Evolutionary conservation across 1,140 invertebrate species (phyloP).

Genomic region (Geopemphigus sp.): DNA sequence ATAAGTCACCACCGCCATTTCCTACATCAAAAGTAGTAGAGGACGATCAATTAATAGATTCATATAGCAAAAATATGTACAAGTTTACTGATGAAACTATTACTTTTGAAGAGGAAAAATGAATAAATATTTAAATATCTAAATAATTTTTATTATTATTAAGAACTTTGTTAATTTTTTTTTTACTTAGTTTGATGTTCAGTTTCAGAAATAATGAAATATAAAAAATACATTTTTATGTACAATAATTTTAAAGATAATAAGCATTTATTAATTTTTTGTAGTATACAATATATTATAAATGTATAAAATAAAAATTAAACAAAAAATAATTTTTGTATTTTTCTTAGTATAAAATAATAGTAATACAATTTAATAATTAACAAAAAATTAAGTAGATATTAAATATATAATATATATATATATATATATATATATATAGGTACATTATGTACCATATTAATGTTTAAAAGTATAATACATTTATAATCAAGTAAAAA

Average conservation of each 20-base stretch:
- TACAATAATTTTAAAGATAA: too few relatives aligned
- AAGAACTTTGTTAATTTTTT: neutral
- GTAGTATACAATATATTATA: too few relatives aligned
- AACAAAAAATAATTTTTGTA: neutral
- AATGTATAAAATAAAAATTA: neutral
- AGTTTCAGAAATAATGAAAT: too few relatives aligned
- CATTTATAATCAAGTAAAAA: neutral
- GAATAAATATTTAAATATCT: neutral
- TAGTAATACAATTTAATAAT: neutral
- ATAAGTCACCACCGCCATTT: conserved; percentile 67
- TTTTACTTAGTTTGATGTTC: too few relatives aligned
- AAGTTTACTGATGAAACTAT: conserved; percentile 69
- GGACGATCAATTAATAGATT: conserved; percentile 66
- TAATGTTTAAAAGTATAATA: neutral
- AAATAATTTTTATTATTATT: neutral
- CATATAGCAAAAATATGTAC: conserved; percentile 71
- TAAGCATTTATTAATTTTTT: too few relatives aligned
- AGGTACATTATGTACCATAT: too few relatives aligned
- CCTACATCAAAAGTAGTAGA: conserved; percentile 69
- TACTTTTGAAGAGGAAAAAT: conserved; percentile 61
- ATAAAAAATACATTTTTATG: too few relatives aligned
- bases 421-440: too few relatives aligned
- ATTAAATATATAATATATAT: too few relatives aligned
- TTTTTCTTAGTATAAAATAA: neutral
- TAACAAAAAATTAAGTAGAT: neutral